Evolutionary conservation across 2,113 vertebrate genomes (phyloP).

Genomic region (Odontophorus gujanensis): DNA sequence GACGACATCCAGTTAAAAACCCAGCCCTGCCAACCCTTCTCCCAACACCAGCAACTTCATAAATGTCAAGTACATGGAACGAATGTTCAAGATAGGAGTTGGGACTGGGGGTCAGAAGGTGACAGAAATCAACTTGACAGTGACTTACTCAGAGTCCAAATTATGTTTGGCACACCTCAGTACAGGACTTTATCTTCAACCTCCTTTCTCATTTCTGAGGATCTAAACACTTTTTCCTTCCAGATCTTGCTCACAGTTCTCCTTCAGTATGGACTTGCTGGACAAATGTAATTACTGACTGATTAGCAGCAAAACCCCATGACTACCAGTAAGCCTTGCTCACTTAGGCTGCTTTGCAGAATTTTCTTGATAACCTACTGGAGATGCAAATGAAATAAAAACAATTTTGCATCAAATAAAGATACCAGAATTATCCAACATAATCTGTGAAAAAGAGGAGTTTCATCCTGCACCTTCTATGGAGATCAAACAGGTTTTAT

Average conservation of each 20-base stretch:
- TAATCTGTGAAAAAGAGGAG: neutral
- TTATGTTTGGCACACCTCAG: neutral
- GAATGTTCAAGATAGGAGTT: fast-evolving
- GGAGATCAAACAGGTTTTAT: neutral
- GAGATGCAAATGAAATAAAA: neutral
- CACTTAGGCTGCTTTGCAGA: neutral
- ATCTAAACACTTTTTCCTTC: neutral
- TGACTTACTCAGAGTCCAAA: neutral
- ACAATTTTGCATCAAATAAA: neutral
- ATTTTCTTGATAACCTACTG: neutral
- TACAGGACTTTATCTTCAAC: neutral
- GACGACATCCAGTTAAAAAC: neutral
- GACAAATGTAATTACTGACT: neutral
- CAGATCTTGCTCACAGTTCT: neutral
- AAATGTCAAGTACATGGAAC: fast-evolving
- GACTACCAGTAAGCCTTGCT: neutral
- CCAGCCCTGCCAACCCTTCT: neutral
- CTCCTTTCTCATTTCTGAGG: neutral
- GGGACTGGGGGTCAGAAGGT: neutral
- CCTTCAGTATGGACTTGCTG: neutral
- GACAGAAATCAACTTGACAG: neutral
- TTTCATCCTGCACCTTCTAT: neutral
- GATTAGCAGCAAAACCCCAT: neutral
- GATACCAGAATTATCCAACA: neutral
- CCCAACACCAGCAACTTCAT: neutral